Evolutionary conservation across 2,113 vertebrate genomes (phyloP).

Genomic region (Cynocephalus volans): DNA sequence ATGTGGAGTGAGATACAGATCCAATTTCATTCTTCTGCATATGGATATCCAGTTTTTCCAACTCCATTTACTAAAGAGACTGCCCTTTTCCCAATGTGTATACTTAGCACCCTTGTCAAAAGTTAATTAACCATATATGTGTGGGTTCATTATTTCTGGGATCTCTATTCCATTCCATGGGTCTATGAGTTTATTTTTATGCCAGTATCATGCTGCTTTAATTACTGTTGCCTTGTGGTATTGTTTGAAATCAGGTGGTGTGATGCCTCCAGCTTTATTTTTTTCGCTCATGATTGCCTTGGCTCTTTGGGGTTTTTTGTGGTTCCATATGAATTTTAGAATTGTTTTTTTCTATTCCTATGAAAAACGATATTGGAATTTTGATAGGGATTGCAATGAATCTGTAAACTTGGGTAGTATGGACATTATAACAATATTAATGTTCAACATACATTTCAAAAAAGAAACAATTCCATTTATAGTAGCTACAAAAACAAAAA

Average conservation of each 20-base stretch:
- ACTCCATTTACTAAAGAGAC: not conserved
- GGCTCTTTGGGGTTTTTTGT: not conserved
- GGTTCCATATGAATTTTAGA: not conserved
- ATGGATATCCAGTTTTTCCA: not conserved
- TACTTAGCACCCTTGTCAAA: not conserved
- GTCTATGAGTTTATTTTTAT: not conserved
- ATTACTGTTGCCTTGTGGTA: not conserved
- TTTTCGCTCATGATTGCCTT: not conserved
- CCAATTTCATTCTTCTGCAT: not conserved
- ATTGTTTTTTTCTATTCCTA: not conserved
- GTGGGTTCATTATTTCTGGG: not conserved
- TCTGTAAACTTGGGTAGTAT: not conserved
- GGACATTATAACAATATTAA: not conserved
- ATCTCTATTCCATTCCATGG: not conserved
- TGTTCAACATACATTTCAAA: not conserved
- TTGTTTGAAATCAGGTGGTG: not conserved
- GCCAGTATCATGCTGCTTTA: not conserved
- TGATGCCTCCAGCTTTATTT: not conserved
- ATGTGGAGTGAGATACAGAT: not conserved
- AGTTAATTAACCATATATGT: not conserved
- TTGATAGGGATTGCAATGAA: not conserved
- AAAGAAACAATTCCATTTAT: not conserved
- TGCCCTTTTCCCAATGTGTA: not conserved
- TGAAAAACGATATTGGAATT: not conserved
- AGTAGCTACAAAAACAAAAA: not conserved